Base-by-base conservation (phyloP, 2,888 invertebrate genomes). In the Horisme vitalbata region DNA sequence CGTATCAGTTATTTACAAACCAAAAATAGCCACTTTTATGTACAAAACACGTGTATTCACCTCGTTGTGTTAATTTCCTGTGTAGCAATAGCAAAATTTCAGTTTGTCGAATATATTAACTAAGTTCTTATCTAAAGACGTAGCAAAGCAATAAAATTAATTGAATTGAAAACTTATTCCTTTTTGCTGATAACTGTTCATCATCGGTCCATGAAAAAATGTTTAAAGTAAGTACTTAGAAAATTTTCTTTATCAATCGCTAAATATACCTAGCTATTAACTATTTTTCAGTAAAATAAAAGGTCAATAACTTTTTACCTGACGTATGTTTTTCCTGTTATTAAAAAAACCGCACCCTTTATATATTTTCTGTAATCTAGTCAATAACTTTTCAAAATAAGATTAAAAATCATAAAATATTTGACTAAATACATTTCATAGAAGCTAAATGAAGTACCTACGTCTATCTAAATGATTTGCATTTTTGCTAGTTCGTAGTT, bases 1-100 rank as follows among this genome's bases (percentile, higher is more conserved):
- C 36, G 37, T 21, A 34, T 34, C 38, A 30, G 35, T 28, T 55
- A 54, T 57, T 30, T 55, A 55, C 55, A 53, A 57, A 51, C 48
- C 48, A 37, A 55, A 48, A 39, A 37, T 30, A 15, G 38, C 33
- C 23, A 50, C 31, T 27, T 36, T 39, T 57, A 52, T 53, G 36
- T 53, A 55, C 52, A 56, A 47, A 52, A 50, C 26, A 13, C 52
- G 48, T 38, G 1, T 10, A 45, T 41, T 14, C 24, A n/a, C 41
- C 32, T 34, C 38, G n/a, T 10, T 5, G 10, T 18, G 30, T 32
- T 11, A 31, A 32, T 32, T 36, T 35, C 21, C 11, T 35, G 8
- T 11, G 34, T 20, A 35, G 28, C 35, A 2, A 3, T 37, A 35
- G 23, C 10, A 8, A 31, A 41, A 35, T 31, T n/a, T 7, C 14